Base-by-base conservation (phyloP, 2,113 vertebrate species). In the Mystacornis crossleyi region DNA sequence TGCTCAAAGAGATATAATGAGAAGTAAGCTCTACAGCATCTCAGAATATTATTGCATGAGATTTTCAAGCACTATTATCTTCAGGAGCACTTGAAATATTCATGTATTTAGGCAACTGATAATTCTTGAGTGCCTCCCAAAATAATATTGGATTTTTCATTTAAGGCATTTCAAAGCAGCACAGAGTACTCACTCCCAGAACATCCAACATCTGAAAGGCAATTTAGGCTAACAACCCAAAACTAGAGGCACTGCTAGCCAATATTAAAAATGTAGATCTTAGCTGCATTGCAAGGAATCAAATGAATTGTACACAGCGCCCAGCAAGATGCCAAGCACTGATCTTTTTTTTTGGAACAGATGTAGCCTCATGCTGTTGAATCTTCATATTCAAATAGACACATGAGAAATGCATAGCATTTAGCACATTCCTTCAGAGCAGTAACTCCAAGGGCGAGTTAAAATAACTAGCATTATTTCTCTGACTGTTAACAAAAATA, bases 381-480 rank as follows among this genome's bases (percentile, higher is more conserved):
- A 90, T 93, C 84, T 93, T 93, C 85, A 43, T 92, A 90, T 94
- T 96, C 93, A 95, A 92, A 93, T 90, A 95, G 93, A 88, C 47
- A 73, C 90, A 86, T 47, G 74, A 97, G 90, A 92, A 93, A 95
- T 62, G 60, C 34, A 58, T 11, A 83, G 88, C 74, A 93, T 93
- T 94, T 96, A 92, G 85, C 79, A 88, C 82, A 67, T 93, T 95
- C 95, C 79, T 94, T 90, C 75, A 86, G 81, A 94, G 85, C 74
- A 93, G 64, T 48, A 86, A 77, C 71, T 93, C 92, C 67, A 89
- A 86, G 93, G 95, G 67, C 0, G 0, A 96, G 64, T 83, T 93
- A 90, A 96, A 96, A 96, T 96, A 96, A 93, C 92, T 51, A 38
- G 75, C 81, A 60, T 94, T 95, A 94, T 95, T 95, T 78, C 81